Evolutionary conservation across 1,140 invertebrate genomes (phyloP).

Genomic region (Whitmania pigra): DNA sequence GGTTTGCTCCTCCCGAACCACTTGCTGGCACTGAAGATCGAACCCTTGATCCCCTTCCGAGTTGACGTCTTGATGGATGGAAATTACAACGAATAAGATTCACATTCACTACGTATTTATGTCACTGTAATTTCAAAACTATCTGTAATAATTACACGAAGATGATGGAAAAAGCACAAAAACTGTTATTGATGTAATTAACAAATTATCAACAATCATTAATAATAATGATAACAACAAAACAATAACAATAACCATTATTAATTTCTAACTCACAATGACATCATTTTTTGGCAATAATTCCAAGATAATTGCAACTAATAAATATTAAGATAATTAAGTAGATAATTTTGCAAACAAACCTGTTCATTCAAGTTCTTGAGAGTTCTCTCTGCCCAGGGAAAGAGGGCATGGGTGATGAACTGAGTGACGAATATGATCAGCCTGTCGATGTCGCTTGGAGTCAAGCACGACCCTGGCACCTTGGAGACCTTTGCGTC

Average conservation of each 20-base stretch:
- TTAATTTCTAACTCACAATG: too few relatives aligned
- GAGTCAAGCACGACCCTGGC: slow-evolving; percentile 55
- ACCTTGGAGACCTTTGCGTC: neutral
- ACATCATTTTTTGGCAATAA: neutral
- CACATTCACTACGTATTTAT: too few relatives aligned
- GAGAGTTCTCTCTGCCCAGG: slow-evolving; percentile 77
- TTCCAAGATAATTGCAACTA: neutral
- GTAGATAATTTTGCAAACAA: slow-evolving; percentile 30
- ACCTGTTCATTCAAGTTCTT: slow-evolving; percentile 67
- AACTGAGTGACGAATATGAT: slow-evolving; percentile 76
- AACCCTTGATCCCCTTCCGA: slow-evolving; percentile 72
- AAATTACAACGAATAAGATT: too few relatives aligned
- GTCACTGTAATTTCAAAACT: too few relatives aligned
- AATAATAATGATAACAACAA: too few relatives aligned
- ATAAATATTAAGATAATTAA: neutral
- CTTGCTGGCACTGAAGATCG: slow-evolving; percentile 79
- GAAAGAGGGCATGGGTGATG: slow-evolving; percentile 67
- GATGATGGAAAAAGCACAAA: too few relatives aligned
- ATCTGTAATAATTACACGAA: too few relatives aligned
- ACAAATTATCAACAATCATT: too few relatives aligned
- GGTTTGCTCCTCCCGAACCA: slow-evolving; percentile 82
- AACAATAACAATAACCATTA: too few relatives aligned
- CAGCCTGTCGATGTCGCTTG: slow-evolving; percentile 65
- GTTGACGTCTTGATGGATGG: slow-evolving; percentile 2
- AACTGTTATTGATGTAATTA: too few relatives aligned